phyloP scores from a whole-genome alignment of 2,113 vertebrate species.

The Chionis minor region DNA sequence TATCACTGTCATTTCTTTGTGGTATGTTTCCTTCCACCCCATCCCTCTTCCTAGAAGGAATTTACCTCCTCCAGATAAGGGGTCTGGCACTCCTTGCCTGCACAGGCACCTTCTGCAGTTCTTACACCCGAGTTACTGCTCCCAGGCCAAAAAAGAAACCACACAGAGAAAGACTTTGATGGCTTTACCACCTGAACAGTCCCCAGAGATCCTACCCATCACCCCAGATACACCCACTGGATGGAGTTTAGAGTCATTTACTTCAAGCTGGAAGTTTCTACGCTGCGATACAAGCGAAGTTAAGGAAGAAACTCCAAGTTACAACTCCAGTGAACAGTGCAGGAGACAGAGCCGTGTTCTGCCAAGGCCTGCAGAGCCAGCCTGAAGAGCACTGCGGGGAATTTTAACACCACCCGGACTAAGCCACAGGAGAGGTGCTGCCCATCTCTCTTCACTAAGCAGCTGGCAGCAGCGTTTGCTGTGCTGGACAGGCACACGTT shows the following conservation, averaged over 20 bases:
- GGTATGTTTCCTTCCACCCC: fast-evolving
- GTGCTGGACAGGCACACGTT: neutral
- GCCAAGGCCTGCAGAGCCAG: neutral
- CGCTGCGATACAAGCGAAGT: fast-evolving
- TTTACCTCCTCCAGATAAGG: too few species aligned
- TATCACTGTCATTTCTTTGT: neutral
- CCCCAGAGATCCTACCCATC: neutral
- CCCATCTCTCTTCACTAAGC: neutral
- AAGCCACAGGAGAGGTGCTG: neutral
- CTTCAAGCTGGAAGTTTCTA: neutral
- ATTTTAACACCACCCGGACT: neutral
- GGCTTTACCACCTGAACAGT: neutral
- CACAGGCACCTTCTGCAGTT: neutral
- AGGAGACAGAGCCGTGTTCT: fast-evolving
- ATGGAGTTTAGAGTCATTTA: neutral
- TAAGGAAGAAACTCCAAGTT: neutral
- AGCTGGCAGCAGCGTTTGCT: fast-evolving
- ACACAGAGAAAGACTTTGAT: neutral
- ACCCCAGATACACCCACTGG: neutral
- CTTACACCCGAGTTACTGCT: neutral
- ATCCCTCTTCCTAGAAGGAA: neutral
- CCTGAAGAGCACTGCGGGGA: neutral
- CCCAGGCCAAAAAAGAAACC: neutral
- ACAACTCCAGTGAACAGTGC: too few species aligned
- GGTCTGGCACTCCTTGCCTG: neutral